Percentiles rank a stretch among this genome's conserved stretches.
phyloP scores from a whole-genome alignment of 2,888 invertebrate species.

The Caenorhabditis sinica region DNA sequence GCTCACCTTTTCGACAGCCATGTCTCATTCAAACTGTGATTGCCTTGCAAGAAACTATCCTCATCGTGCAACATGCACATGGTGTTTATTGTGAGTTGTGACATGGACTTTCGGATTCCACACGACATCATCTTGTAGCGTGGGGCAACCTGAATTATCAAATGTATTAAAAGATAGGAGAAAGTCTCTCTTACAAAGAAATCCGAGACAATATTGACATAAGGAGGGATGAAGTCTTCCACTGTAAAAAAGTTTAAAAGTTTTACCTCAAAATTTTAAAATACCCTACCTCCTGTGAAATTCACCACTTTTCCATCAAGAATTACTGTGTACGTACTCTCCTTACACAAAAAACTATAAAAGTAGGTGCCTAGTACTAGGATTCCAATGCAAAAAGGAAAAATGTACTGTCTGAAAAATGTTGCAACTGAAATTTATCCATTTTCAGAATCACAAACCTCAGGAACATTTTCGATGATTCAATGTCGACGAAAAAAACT shows the following conservation, averaged over 20 bases:
- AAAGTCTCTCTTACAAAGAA: slow-evolving; percentile 35
- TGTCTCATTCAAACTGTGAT: slow-evolving; percentile 54
- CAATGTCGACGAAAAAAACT: not conserved
- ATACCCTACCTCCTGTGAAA: slow-evolving; percentile 49
- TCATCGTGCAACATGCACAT: slow-evolving; percentile 54
- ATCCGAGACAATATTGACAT: slow-evolving; percentile 57
- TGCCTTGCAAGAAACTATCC: slow-evolving; percentile 23
- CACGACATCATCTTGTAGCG: slow-evolving; percentile 48
- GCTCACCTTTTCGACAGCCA: slow-evolving; percentile 34
- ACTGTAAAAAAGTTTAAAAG: slow-evolving; percentile 11
- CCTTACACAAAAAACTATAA: slow-evolving; percentile 43
- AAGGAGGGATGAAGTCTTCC: slow-evolving; percentile 58
- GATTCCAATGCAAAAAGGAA: not conserved
- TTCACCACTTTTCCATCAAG: slow-evolving; percentile 36
- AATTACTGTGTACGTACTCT: slow-evolving; percentile 20
- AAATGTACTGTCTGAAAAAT: slow-evolving; percentile 23
- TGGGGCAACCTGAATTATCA: slow-evolving; percentile 27
- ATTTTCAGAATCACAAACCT: not conserved
- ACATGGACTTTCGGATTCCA: slow-evolving; percentile 55
- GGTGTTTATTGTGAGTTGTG: slow-evolving; percentile 30
- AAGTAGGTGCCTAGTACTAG: slow-evolving; percentile 30
- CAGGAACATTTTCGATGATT: not conserved
- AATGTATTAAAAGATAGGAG: not conserved
- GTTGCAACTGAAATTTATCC: not conserved
- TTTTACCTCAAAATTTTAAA: not conserved